These are phyloP conservation scores for Calcarius lapponicus DNA, from an alignment of 2,797 vertebrate species.

Conservation along the genomic window DNA sequence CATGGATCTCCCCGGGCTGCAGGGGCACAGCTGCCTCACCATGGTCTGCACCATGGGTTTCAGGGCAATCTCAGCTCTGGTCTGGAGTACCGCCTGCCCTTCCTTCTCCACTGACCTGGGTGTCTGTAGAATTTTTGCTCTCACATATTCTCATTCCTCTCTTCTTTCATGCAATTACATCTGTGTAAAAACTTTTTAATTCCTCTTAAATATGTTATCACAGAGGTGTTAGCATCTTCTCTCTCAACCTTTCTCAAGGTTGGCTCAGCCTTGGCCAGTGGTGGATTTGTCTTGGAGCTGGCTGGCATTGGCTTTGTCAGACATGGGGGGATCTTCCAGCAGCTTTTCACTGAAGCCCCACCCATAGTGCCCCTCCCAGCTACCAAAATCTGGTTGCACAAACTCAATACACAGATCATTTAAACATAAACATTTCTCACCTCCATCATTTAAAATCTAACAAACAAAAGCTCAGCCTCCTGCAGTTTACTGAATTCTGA, in stretches of 20 bases:
- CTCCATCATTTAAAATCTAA: not conserved
- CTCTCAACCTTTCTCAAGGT: not conserved
- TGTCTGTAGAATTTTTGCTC: not conserved
- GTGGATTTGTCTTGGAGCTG: fast-evolving
- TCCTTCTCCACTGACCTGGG: not conserved
- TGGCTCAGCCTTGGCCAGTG: not conserved
- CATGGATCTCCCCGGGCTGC: not conserved
- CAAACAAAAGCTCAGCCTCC: not conserved
- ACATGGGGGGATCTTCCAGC: not conserved
- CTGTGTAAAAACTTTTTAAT: not conserved
- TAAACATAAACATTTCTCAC: not conserved
- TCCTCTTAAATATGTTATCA: not conserved
- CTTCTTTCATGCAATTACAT: not conserved
- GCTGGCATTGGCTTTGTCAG: not conserved
- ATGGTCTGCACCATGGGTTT: not conserved
- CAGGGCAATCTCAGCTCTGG: not conserved
- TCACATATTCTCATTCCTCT: not conserved
- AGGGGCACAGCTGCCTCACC: not conserved
- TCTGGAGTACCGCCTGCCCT: not conserved
- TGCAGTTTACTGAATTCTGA: not conserved
- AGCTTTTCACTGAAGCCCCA: not conserved
- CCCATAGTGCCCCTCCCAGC: fast-evolving
- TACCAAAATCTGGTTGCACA: not conserved
- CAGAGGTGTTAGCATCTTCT: not conserved
- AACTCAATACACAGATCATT: not conserved